These are phyloP conservation scores for Morpho achilles DNA, from an alignment of 2,888 invertebrate genomes.

Conservation along the genomic window DNA sequence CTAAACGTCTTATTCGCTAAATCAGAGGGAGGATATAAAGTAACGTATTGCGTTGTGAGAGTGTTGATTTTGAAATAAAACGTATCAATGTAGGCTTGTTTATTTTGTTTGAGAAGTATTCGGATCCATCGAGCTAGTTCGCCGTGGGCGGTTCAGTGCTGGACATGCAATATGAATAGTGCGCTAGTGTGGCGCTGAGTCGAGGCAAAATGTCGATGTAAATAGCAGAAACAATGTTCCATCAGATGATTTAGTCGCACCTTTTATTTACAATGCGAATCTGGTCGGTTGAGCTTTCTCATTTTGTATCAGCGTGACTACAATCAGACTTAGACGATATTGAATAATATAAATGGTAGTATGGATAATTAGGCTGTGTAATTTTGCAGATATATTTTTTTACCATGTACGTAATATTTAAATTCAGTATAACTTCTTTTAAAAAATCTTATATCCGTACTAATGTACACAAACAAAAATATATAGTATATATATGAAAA, in stretches of 20 bases:
- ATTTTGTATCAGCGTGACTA: constrained; percentile 27
- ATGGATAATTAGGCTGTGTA: neutral
- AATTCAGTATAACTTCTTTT: too few relatives aligned
- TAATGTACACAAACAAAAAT: too few relatives aligned
- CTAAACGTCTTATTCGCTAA: neutral
- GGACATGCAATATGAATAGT: constrained; percentile 72
- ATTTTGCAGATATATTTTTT: too few relatives aligned
- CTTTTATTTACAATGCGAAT: constrained; percentile 47
- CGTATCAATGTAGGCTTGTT: constrained; percentile 21
- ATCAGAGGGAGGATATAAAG: neutral
- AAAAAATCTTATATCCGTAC: too few relatives aligned
- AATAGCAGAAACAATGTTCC: constrained; percentile 45
- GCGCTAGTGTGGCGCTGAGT: constrained; percentile 42
- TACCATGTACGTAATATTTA: too few relatives aligned
- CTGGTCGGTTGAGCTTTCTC: constrained; percentile 31
- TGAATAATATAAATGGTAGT: constrained; percentile 3
- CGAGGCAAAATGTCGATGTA: constrained; percentile 42
- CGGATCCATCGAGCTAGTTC: constrained; percentile 47
- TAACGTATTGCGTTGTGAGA: neutral
- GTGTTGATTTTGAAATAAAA: constrained; percentile 21
- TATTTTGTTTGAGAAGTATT: constrained; percentile 33
- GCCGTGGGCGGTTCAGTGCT: constrained; percentile 68
- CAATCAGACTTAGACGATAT: constrained; percentile 7
- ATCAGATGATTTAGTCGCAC: constrained; percentile 43
- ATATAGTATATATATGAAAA: too few relatives aligned